Base-by-base conservation (phyloP, 2,888 invertebrate genomes). In the Volucella inanis region DNA sequence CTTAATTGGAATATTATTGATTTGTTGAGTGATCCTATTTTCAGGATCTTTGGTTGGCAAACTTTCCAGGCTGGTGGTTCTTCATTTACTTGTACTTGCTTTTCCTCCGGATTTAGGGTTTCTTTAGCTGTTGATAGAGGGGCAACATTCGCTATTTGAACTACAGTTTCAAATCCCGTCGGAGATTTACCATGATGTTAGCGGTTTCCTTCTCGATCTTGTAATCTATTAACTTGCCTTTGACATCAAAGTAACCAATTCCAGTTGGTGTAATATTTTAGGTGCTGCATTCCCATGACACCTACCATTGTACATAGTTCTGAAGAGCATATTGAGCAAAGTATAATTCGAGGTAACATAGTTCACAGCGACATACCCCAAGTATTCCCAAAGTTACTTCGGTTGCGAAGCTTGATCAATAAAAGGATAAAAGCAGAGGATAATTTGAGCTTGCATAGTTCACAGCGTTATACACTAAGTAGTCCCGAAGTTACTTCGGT, bases 271-370 rank as follows among this genome's bases (percentile, higher is more conserved):
- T 1, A 87, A 87, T 57, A 88, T 65, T 59, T 88, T 88, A 55
- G 87, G 86, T 8, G 87, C 89, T 61, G 92, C 93, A 90, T 91
- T 89, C 86, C 92, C 92, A 89, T 95, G 95, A 88, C 93, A 94
- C 87, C 93, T 94, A 0, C 95, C 94, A 89, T 93, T 92, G 88
- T 94, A 94, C n/a, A n/a, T n/a, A n/a, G 90, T 95, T 95, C 87
- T 94, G 94, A 59, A 93, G 93, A 0, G 94, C 94, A 89, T 94
- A 94, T 9, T 93, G 90, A 18, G 92, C 90, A 0, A 94, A 94
- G 3, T 94, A 94, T 70, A 95, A 91, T 1, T 93, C 92, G 45
- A 95, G 89, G 88, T 94, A 93, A 88, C 95, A 95, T 0, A 93
- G 88, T 22, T 93, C 93, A 88, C 94, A 94, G 87, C 93, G 92